phyloP scores from a whole-genome alignment of 2,888 invertebrate species.

The Euplagia quadripunctaria region DNA sequence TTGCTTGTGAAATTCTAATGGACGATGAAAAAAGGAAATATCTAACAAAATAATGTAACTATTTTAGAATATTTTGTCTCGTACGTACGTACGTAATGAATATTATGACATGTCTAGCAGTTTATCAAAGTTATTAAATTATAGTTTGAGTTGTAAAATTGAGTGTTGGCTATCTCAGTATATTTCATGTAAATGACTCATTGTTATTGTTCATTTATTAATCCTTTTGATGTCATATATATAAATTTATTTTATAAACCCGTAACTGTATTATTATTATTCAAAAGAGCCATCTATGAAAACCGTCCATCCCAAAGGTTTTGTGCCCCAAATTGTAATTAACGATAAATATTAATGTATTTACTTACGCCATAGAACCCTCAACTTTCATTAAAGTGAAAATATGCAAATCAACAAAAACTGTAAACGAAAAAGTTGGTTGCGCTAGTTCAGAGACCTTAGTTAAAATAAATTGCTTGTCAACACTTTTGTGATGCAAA shows the following conservation, averaged over 20 bases:
- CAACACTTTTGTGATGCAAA: slow-evolving; percentile 81
- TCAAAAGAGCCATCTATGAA: slow-evolving; percentile 50
- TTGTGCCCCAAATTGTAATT: slow-evolving; percentile 63
- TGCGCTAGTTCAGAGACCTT: slow-evolving; percentile 53
- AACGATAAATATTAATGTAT: slow-evolving; percentile 79
- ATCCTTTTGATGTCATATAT: slow-evolving; percentile 29
- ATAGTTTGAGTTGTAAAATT: too few species aligned
- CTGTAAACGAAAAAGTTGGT: slow-evolving; percentile 61
- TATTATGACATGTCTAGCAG: too few species aligned
- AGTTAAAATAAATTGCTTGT: slow-evolving; percentile 71
- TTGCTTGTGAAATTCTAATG: too few species aligned
- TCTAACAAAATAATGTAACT: too few species aligned
- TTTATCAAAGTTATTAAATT: too few species aligned
- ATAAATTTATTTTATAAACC: slow-evolving; percentile 32
- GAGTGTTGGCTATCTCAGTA: background rate
- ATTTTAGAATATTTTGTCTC: too few species aligned
- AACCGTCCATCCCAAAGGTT: slow-evolving; percentile 59
- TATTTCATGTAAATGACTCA: background rate
- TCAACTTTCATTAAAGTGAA: slow-evolving; percentile 66
- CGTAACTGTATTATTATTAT: slow-evolving; percentile 32
- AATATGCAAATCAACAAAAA: slow-evolving; percentile 73
- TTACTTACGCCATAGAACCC: slow-evolving; percentile 52
- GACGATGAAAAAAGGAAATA: too few species aligned
- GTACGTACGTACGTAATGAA: too few species aligned
- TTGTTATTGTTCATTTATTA: slow-evolving; percentile 19